Percentiles rank a stretch among this genome's conserved stretches.
These are phyloP conservation scores for Coreoperca whiteheadi DNA, from an alignment of 2,113 vertebrate genomes.

Conservation along the genomic window DNA sequence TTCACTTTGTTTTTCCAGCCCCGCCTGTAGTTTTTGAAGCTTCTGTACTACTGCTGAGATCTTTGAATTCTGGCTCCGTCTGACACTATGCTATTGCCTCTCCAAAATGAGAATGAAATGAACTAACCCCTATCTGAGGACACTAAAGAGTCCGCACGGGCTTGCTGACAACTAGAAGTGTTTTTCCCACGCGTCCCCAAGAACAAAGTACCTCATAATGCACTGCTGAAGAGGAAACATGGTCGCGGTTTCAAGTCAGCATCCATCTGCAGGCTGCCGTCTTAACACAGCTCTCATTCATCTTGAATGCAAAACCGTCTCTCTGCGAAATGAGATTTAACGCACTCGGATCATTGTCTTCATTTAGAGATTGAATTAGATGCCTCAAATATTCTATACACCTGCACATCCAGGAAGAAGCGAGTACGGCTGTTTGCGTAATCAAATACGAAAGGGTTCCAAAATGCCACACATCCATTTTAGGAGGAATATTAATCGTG, in stretches of 20 bases:
- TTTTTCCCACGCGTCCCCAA: constrained; percentile 9
- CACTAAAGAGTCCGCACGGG: not conserved
- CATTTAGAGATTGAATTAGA: not conserved
- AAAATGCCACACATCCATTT: not conserved
- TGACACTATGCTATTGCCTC: no score
- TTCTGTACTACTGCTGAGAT: constrained; percentile 6
- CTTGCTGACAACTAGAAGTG: not conserved
- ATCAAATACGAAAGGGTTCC: not conserved
- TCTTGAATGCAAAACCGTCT: not conserved
- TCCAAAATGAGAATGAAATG: not conserved
- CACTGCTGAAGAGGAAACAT: not conserved
- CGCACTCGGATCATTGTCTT: not conserved
- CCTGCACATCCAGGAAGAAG: not conserved
- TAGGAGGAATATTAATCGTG: not conserved
- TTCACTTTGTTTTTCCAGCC: not conserved
- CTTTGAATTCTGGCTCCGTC: not conserved
- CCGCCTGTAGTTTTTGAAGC: not conserved
- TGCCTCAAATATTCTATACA: not conserved
- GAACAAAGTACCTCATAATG: constrained; percentile 6
- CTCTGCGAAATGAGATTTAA: not conserved
- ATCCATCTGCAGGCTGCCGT: not conserved
- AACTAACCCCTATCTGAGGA: not conserved
- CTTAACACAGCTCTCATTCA: not conserved
- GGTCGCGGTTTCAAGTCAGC: not conserved
- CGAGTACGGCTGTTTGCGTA: not conserved